These are phyloP conservation scores for Cynopterus sphinx DNA, from an alignment of 2,797 vertebrate genomes.

Conservation along the genomic window DNA sequence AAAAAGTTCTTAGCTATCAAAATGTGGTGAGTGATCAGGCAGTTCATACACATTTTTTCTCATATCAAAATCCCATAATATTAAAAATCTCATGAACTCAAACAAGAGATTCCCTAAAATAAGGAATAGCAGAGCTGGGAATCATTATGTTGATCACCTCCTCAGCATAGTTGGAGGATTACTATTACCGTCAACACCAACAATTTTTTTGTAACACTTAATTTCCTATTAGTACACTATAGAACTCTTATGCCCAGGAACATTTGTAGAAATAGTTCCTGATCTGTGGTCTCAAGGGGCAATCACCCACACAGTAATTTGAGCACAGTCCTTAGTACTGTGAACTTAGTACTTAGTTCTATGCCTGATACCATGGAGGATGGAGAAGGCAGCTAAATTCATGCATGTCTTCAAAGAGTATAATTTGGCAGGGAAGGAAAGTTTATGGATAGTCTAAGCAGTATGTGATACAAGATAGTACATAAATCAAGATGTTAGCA, in stretches of 20 bases:
- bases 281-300: neutral
- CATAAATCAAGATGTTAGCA: neutral
- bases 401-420: neutral
- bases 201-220: neutral
- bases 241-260: neutral
- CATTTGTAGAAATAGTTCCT: neutral
- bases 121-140: neutral
- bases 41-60: neutral
- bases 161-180: neutral
- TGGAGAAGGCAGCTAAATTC: neutral
- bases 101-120: conserved; percentile 14
- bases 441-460: neutral
- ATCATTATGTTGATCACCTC: neutral
- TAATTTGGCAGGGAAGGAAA: neutral
- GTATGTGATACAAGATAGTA: neutral
- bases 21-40: neutral
- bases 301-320: neutral
- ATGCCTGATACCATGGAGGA: neutral
- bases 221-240: neutral
- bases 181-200: neutral
- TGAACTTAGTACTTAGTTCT: neutral
- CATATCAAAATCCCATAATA: neutral
- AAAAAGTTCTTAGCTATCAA: neutral
- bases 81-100: neutral
- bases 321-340: neutral